Conservation (phyloP, 2,888 invertebrate genomes). For the Eurois occulta region DNA sequence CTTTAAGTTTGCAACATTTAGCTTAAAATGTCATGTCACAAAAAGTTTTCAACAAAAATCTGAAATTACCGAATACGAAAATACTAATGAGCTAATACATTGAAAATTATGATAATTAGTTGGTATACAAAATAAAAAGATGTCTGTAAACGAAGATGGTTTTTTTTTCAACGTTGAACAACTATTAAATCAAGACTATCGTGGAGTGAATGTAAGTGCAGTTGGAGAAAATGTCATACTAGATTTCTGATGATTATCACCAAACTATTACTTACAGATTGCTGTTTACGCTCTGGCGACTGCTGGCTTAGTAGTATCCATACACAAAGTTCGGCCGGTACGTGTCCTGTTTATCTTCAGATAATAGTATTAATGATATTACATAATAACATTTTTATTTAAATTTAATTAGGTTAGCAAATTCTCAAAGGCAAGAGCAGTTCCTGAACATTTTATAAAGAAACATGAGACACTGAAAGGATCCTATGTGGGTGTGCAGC, state of each 20-base stretch:
- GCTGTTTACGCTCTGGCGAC: constrained; percentile 91
- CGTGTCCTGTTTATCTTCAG: constrained; percentile 69
- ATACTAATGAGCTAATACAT: constrained; percentile 82
- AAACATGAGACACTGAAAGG: constrained; percentile 89
- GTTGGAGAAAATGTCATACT: constrained; percentile 31
- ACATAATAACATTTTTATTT: constrained; percentile 79
- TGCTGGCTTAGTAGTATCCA: constrained; percentile 88
- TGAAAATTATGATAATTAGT: constrained; percentile 78
- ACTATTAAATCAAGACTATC: constrained; percentile 85
- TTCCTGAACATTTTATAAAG: constrained; percentile 90
- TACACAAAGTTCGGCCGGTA: constrained; percentile 91
- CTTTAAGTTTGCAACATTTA: constrained; percentile 34
- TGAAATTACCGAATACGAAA: constrained; percentile 68
- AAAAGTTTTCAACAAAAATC: constrained; percentile 74
- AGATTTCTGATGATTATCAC: constrained; percentile 60
- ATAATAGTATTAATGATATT: constrained; percentile 72
- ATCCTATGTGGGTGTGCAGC: constrained; percentile 87
- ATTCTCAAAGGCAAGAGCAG: constrained; percentile 90
- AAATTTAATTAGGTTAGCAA: constrained; percentile 89
- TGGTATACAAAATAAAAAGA: constrained; percentile 71
- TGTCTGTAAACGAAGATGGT: constrained; percentile 81
- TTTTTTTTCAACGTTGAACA: constrained; percentile 79
- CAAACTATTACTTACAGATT: constrained; percentile 84
- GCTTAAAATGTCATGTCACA: constrained; percentile 38
- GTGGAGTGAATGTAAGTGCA: constrained; percentile 86